Conservation (phyloP, 2,113 vertebrate genomes). For the Aphelocoma coerulescens region DNA sequence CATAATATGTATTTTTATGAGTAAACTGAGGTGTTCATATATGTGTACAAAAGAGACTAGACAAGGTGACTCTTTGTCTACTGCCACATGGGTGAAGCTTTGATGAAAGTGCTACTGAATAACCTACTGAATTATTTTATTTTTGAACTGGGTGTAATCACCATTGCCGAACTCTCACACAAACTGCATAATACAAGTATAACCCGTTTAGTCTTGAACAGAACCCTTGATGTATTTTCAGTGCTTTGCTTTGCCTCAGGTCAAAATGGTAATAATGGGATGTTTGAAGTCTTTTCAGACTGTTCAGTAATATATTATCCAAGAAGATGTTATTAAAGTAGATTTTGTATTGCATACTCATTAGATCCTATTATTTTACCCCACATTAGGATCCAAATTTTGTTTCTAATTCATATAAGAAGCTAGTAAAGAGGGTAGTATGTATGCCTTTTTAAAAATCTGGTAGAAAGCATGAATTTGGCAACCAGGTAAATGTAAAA, state of each 20-base stretch:
- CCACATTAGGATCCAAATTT: not conserved
- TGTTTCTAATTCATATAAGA: not conserved
- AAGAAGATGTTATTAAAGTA: conserved; percentile 31
- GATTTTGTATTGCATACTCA: conserved; percentile 19
- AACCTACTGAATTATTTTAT: not conserved
- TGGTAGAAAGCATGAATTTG: not conserved
- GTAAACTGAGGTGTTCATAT: not conserved
- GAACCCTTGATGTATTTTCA: conserved; percentile 50
- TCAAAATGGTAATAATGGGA: conserved; percentile 47
- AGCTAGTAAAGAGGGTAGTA: not conserved
- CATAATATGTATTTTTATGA: not conserved
- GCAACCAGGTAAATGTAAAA: not conserved
- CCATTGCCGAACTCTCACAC: not conserved
- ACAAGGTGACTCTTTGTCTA: not conserved
- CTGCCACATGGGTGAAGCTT: not conserved
- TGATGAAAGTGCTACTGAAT: not conserved
- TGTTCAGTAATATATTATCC: conserved; percentile 46
- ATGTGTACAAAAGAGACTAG: not conserved
- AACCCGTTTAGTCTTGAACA: conserved; percentile 53
- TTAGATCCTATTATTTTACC: conserved; percentile 19
- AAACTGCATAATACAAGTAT: conserved; percentile 28
- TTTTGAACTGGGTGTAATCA: not conserved
- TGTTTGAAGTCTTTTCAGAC: conserved; percentile 53
- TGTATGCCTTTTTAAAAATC: not conserved
- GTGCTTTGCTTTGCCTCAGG: conserved; percentile 50